phyloP scores from a whole-genome alignment of 2,113 vertebrate species.

The Embiotoca jacksoni region DNA sequence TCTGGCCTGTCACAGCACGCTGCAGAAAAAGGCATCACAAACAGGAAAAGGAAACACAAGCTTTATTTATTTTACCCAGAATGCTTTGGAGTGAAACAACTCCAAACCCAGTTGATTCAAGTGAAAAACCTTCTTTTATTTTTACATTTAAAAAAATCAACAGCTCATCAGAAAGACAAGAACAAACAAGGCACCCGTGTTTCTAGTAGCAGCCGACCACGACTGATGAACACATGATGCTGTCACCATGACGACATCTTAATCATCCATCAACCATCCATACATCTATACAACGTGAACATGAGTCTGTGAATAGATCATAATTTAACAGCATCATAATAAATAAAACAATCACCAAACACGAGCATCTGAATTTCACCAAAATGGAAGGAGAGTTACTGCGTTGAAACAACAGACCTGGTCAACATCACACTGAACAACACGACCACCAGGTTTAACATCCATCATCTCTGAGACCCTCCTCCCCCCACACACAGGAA shows the following conservation, averaged over 20 bases:
- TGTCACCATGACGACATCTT: background rate
- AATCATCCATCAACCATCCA: background rate
- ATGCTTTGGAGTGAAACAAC: background rate
- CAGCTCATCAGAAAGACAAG: background rate
- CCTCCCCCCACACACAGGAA: background rate
- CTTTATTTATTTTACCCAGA: constrained; percentile 29
- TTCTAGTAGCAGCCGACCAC: constrained; percentile 37
- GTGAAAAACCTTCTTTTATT: no score
- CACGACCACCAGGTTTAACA: constrained; percentile 30
- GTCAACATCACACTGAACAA: constrained; percentile 40
- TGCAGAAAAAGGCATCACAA: constrained; percentile 30
- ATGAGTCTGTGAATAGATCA: background rate
- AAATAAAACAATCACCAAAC: background rate
- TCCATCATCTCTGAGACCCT: constrained; percentile 15
- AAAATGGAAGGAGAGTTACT: background rate
- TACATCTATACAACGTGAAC: background rate
- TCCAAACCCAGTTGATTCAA: background rate
- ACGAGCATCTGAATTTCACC: background rate
- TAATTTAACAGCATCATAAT: constrained; percentile 21
- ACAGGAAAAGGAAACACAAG: constrained; percentile 8
- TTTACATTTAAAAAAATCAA: constrained; percentile 31
- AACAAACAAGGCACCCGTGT: constrained; percentile 53
- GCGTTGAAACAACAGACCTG: background rate
- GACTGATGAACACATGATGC: constrained; percentile 21
- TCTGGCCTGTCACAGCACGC: background rate